A percentile compares a stretch with the other conserved stretches of the same genome.
phyloP scores from a whole-genome alignment of 2,888 invertebrate genomes.

The Drosophila quasianomalipes region DNA sequence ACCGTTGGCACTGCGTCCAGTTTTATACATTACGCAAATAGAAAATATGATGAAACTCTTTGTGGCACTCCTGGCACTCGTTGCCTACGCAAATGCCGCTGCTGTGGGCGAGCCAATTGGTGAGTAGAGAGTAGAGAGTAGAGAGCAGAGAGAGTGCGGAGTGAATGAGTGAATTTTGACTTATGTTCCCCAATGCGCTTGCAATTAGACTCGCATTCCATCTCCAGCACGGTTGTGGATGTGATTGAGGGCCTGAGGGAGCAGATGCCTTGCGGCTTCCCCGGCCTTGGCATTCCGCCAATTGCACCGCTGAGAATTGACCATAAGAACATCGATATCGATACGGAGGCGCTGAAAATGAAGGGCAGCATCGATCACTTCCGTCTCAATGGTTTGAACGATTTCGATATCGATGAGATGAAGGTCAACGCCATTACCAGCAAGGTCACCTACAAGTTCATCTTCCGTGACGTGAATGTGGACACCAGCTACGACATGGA shows the following conservation, averaged over 20 bases:
- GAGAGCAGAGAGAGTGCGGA: not conserved
- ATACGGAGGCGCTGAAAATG: conserved; percentile 53
- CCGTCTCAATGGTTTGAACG: conserved; percentile 75
- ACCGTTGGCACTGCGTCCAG: conserved; percentile 65
- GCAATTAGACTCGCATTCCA: conserved; percentile 66
- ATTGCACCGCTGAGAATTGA: conserved; percentile 76
- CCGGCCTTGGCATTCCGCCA: conserved; percentile 76
- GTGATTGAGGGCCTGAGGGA: conserved; percentile 62
- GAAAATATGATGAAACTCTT: conserved; percentile 75
- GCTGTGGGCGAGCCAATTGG: conserved; percentile 60
- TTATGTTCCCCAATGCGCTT: not conserved
- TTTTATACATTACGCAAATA: conserved; percentile 50
- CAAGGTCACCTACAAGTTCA: conserved; percentile 74
- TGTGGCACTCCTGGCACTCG: conserved; percentile 75
- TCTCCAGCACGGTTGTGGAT: conserved; percentile 69
- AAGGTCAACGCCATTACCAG: conserved; percentile 77
- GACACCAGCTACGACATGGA: conserved; percentile 76
- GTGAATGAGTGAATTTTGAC: not conserved
- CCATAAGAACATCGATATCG: conserved; percentile 69
- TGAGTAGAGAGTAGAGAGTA: conserved; percentile 62
- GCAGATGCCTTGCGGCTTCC: conserved; percentile 83
- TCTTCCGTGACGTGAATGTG: conserved; percentile 73
- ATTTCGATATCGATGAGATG: conserved; percentile 77
- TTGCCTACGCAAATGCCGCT: conserved; percentile 72
- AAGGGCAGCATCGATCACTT: conserved; percentile 73